Base-by-base conservation (phyloP, 2,888 invertebrate species). In the Orthosia cruda region DNA sequence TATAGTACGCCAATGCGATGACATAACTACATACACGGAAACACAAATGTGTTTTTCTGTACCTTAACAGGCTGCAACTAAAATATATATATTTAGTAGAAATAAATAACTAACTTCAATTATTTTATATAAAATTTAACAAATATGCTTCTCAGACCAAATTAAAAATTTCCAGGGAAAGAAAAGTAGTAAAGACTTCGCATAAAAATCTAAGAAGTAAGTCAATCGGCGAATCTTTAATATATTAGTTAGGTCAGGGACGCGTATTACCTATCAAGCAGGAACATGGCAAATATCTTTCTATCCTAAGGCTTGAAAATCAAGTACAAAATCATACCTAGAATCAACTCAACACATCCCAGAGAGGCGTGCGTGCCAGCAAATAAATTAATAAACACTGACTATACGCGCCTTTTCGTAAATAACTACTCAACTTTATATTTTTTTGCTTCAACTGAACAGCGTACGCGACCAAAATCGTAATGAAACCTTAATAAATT, bases 401-500 rank as follows among this genome's bases (percentile, higher is more conserved):
- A 13, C 50, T 59, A 13, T 32, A 54, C 71, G 57, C 72, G 63
- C 32, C 65, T n/a, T 79, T 79, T 63, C 59, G 74, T 73, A 86
- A 84, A 86, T 84, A 86, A 81, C 73, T 85, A 82, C 66, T 71
- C 62, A 58, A 68, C 70, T 65, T 70, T 50, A 40, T 72, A 57
- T 69, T 70, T 78, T 72, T 81, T 68, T 76, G 62, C 73, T 71
- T 59, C 62, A 64, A 58, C 74, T 69, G 63, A 72, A 64, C 79
- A 64, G 20, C 61, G 26, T 65, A 74, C 80, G 61, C 68, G 57
- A 69, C 71, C 54, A 71, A 71, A 79, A 83, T 79, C 64, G 68
- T 77, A 84, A 86, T 83, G 78, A 83, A 70, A 84, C 88, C 84
- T 77, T 83, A 77, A 89, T 89, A 89, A 89, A 88, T 90, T 87